These are phyloP conservation scores for Mastomys coucha DNA, from an alignment of 2,113 vertebrate genomes.

Conservation along the genomic window DNA sequence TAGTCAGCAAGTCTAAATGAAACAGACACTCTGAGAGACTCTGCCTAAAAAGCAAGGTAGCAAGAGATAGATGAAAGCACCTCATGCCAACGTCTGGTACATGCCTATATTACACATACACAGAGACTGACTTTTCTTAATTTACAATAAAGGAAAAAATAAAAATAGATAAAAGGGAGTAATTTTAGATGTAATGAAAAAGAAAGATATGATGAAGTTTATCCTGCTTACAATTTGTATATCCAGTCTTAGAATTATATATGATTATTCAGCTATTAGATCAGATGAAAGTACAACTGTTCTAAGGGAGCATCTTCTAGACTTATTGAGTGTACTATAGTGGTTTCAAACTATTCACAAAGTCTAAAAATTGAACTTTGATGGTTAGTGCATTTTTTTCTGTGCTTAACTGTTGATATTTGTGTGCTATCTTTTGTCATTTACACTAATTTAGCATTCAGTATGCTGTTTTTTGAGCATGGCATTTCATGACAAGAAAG, in stretches of 20 bases:
- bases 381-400: neutral
- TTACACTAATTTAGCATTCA: neutral
- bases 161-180: neutral
- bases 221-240: neutral
- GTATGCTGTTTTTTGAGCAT: neutral
- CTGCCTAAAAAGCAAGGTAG: neutral
- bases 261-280: neutral
- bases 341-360: neutral
- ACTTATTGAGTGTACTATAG: neutral
- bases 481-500: neutral
- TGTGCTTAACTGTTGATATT: neutral
- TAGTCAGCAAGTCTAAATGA: neutral
- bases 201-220: neutral
- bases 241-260: neutral
- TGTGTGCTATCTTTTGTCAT: neutral
- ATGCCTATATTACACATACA: neutral
- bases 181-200: neutral
- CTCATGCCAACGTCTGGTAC: neutral
- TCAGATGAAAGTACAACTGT: neutral
- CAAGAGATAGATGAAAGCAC: neutral
- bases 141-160: neutral
- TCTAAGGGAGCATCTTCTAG: neutral
- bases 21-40: too few species aligned
- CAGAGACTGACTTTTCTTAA: neutral
- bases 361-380: conserved; percentile 23